phyloP scores from a whole-genome alignment of 2,797 vertebrate genomes.

The Sebastes hubbsi region DNA sequence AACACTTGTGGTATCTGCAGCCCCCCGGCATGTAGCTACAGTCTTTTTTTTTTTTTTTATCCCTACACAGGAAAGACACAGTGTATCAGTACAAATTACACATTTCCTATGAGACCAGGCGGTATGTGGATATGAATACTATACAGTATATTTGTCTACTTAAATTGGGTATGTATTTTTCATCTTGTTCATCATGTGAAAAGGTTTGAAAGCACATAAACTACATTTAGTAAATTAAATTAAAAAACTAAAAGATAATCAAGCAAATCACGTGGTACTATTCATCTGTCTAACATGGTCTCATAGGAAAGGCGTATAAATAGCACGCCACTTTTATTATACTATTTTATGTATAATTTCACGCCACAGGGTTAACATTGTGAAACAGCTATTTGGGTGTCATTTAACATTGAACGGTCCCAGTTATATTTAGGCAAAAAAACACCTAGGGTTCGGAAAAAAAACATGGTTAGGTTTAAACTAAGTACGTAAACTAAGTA shows the following conservation, averaged over 20 bases:
- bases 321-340: background rate
- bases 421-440: background rate
- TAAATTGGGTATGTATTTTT: background rate
- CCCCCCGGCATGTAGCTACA: background rate
- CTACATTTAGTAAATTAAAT: background rate
- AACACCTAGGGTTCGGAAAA: background rate
- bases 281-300: background rate
- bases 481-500: no score
- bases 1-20: background rate
- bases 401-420: background rate
- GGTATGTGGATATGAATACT: slow-evolving; percentile 8
- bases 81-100: slow-evolving; percentile 17
- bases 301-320: background rate
- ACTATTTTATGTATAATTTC: background rate
- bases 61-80: background rate
- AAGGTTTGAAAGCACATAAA: background rate
- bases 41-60: background rate
- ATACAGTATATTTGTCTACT: background rate
- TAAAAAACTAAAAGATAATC: background rate
- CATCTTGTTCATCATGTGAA: background rate
- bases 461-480: background rate
- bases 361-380: background rate
- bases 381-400: background rate
- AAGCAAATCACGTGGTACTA: background rate
- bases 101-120: slow-evolving; percentile 6